Evolutionary conservation across 2,888 invertebrate species (phyloP), one percentile per base, ranked within the genome.

Genomic region (Euproctis similis): DNA sequence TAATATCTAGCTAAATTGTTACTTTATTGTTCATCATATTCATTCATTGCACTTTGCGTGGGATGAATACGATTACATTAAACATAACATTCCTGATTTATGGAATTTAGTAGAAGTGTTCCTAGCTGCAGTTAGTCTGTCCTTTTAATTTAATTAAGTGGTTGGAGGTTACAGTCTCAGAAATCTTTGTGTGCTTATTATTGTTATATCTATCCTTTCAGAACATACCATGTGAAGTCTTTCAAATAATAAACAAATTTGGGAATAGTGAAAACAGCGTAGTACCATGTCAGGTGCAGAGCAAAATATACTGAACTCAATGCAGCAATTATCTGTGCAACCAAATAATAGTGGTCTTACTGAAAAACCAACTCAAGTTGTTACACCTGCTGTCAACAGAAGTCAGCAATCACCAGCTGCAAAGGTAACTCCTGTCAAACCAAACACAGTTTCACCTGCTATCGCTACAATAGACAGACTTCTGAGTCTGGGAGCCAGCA

Each of bases 231-330:
- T 80, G 78, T 61, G 60, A 66, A 54, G 44, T 53, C 41, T 53
- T 61, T 60, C 53, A 34, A 36, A 31, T 38, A 50, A 49, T 52
- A 62, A 59, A 50, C 49, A 58, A 58, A 52, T 67, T 59, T 54
- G 43, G 37, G 43, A 52, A 54, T 39, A 59, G 60, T 59, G 51
- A 40, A 34, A 48, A 48, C 45, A 48, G 57, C 54, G 62, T 65
- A 70, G 78, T 82, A 84, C 72, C 78, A 84, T 84, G 84, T 84
- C 84, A 67, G 78, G 81, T 80, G 75, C 80, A 49, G 84, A 84
- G 80, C 82, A 78, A 51, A 80, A 75, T 68, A 68, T 84, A 64
- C 70, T 78, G 59, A 82, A 81, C 71, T 81, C 82, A 51, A 66
- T 84, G 75, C 84, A 82, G 70, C 84, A 84, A 69, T 70, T 84